Evolutionary conservation across 2,797 vertebrate genomes (phyloP).

Genomic region (Limosa lapponica): DNA sequence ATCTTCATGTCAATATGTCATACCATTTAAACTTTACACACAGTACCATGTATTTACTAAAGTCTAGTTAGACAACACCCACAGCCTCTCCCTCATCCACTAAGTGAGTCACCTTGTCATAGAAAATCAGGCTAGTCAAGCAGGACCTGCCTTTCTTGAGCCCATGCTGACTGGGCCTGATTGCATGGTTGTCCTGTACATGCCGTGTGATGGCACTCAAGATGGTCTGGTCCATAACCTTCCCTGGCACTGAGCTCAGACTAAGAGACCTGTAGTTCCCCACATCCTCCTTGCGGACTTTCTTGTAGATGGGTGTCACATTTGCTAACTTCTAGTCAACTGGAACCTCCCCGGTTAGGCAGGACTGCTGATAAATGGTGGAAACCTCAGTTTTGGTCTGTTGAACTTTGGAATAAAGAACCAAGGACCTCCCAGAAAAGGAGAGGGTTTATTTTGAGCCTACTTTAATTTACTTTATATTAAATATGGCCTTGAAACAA

Average conservation of each 20-base stretch:
- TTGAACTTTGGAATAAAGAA: not conserved
- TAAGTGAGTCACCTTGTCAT: not conserved
- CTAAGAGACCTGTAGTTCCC: not conserved
- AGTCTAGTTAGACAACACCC: not conserved
- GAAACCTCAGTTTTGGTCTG: not conserved
- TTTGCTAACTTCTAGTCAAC: not conserved
- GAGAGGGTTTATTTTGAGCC: not conserved
- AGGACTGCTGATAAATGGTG: not conserved
- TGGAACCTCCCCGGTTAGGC: not conserved
- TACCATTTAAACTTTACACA: not conserved
- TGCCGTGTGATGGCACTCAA: not conserved
- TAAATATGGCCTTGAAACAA: slow-evolving; percentile 27
- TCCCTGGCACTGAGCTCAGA: not conserved
- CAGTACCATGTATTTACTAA: not conserved
- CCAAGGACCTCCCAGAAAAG: slow-evolving; percentile 7
- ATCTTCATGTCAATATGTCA: not conserved
- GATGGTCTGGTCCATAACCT: not conserved
- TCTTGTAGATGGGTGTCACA: not conserved
- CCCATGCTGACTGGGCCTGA: not conserved
- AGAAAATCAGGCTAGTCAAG: not conserved
- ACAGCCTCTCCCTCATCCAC: not conserved
- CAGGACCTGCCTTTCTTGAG: not conserved
- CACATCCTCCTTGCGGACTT: not conserved
- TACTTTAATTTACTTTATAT: not conserved
- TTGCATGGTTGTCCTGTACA: not conserved